phyloP scores from a whole-genome alignment of 1,140 invertebrate species.

The Cataglyphis hispanica region DNA sequence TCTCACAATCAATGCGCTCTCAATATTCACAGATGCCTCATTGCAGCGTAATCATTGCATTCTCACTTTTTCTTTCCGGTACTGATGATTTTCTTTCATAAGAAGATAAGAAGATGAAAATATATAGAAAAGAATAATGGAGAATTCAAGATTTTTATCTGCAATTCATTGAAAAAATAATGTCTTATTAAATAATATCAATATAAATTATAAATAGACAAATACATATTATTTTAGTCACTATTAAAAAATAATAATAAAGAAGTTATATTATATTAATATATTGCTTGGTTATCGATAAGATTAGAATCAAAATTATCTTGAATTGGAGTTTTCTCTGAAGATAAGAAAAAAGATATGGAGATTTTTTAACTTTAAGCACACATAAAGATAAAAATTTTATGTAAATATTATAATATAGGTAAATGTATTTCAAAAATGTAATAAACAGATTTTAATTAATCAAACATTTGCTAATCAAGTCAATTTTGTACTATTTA shows the following conservation, averaged over 20 bases:
- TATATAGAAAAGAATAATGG: background rate
- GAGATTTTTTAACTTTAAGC: background rate
- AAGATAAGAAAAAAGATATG: background rate
- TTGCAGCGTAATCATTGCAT: background rate
- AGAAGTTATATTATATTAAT: background rate
- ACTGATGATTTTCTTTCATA: background rate
- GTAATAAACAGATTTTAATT: slow-evolving; percentile 1
- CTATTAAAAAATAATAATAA: background rate
- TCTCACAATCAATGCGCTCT: background rate
- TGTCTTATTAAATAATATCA: background rate
- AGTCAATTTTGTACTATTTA: background rate
- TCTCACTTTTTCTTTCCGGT: background rate
- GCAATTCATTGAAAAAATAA: background rate
- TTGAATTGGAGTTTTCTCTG: background rate
- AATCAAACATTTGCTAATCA: background rate
- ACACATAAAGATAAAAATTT: background rate
- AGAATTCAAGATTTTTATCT: background rate
- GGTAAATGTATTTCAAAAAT: background rate
- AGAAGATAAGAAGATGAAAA: background rate
- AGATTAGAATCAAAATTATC: background rate
- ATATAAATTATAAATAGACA: background rate
- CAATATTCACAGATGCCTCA: background rate
- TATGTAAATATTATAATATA: background rate
- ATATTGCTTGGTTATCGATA: background rate
- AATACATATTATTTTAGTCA: background rate